Conservation (phyloP, 2,797 vertebrate species). For the Nyctalus aviator region DNA sequence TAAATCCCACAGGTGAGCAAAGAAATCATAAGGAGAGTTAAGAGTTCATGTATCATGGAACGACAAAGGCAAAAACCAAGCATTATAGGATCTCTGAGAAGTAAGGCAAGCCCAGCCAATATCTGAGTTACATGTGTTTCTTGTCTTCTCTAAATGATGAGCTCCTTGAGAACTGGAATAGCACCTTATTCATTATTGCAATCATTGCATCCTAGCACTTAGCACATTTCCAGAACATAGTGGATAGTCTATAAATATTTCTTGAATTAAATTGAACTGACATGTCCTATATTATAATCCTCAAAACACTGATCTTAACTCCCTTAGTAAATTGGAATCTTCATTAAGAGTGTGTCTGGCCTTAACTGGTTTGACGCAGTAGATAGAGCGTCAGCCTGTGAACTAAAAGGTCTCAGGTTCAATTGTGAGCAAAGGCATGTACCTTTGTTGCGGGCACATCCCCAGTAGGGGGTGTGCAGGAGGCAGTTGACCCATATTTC, state of each 20-base stretch:
- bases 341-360: background rate
- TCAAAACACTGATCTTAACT: conserved; percentile 15
- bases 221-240: background rate
- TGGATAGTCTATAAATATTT: conserved; percentile 28
- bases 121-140: background rate
- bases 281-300: too few relatives aligned
- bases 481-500: too few relatives aligned
- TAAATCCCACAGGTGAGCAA: background rate
- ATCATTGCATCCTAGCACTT: background rate
- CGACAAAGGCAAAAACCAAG: background rate
- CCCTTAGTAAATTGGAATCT: conserved; percentile 15
- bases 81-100: conserved; percentile 30
- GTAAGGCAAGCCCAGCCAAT: background rate
- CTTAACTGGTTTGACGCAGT: too few relatives aligned
- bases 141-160: conserved; percentile 7
- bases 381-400: too few relatives aligned
- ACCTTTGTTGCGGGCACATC: too few relatives aligned
- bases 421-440: too few relatives aligned
- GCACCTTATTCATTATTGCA: conserved; percentile 3
- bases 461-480: too few relatives aligned
- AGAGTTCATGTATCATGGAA: background rate
- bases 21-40: background rate
- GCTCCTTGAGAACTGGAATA: background rate
- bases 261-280: background rate
- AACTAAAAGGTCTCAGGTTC: too few relatives aligned